These are phyloP conservation scores for Synanthedon vespiformis DNA, from an alignment of 2,888 invertebrate genomes.

Conservation along the genomic window DNA sequence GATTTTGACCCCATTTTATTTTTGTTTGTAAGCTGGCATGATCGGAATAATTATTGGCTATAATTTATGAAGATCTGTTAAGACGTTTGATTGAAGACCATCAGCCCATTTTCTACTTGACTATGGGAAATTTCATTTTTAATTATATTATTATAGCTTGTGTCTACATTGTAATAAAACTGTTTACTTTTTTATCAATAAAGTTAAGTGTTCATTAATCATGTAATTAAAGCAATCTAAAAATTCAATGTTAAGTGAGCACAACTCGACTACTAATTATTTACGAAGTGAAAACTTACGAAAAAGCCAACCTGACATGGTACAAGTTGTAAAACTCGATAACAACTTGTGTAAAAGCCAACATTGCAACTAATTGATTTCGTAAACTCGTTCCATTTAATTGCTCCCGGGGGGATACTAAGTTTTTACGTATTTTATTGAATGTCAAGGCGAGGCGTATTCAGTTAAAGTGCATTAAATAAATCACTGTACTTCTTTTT, in stretches of 20 bases:
- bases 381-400: conserved; percentile 54
- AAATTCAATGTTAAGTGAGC: background rate
- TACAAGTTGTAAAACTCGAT: conserved; percentile 45
- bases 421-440: conserved; percentile 31
- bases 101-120: no score
- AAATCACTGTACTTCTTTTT: no score
- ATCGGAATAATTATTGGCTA: no score
- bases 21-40: no score
- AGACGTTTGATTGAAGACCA: no score
- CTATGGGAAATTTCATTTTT: no score
- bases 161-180: no score
- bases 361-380: conserved; percentile 56
- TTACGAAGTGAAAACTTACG: background rate
- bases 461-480: no score
- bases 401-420: conserved; percentile 32
- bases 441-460: conserved; percentile 10
- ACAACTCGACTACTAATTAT: no score
- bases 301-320: conserved; percentile 14
- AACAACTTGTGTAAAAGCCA: conserved; percentile 46
- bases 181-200: background rate
- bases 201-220: background rate
- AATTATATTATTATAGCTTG: no score
- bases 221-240: background rate
- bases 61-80: no score
- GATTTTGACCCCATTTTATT: no score